Evolutionary conservation across 2,113 vertebrate species (phyloP), one percentile per base, ranked within the genome.

Genomic region (Nothobranchius furzeri): DNA sequence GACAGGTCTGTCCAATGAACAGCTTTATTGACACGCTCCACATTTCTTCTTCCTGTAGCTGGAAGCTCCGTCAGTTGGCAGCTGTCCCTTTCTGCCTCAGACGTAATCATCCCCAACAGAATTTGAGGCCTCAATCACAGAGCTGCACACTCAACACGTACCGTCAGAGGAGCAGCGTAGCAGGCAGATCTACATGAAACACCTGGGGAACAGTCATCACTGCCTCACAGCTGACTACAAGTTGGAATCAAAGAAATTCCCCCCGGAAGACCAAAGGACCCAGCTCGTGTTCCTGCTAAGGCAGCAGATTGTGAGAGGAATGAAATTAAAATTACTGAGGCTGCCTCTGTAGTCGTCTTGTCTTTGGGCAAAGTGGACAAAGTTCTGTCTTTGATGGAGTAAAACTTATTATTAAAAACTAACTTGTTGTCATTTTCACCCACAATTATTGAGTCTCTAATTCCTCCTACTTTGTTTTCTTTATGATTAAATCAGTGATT

Each of bases 131-230:
- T 82, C 85, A 74, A 71, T 85, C 82, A 78, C 43, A 68, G 64
- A 61, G 67, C 78, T 9, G 20, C 64, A 56, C 64, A 66, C 70
- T 35, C 50, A 15, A 56, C 30, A 9, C 60, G 60, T 73, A 7
- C 25, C 7, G 68, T 73, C 70, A 40, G 55, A 75, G 65, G 76
- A 70, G 54, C 58, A 7, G 47, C 58, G 47, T 64, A 68, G 0
- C 15, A 73, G 70, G 65, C 65, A 56, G 71, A 85, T 86, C 82
- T 86, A 36, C 82, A 83, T 68, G 64, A 78, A 77, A 71, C 77
- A 83, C 79, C 82, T 73, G 79, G 82, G 79, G 77, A 83, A 83
- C 72, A 50, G 61, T 60, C 79, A 66, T 84, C 69, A 76, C 72
- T 9, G 64, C 66, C 50, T 48, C 3, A 17, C 76, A 49, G 75